Percentiles rank a stretch among this genome's conserved stretches.
Evolutionary conservation across 2,113 vertebrate genomes (phyloP).

Genomic region (Microcebus tavaratra): DNA sequence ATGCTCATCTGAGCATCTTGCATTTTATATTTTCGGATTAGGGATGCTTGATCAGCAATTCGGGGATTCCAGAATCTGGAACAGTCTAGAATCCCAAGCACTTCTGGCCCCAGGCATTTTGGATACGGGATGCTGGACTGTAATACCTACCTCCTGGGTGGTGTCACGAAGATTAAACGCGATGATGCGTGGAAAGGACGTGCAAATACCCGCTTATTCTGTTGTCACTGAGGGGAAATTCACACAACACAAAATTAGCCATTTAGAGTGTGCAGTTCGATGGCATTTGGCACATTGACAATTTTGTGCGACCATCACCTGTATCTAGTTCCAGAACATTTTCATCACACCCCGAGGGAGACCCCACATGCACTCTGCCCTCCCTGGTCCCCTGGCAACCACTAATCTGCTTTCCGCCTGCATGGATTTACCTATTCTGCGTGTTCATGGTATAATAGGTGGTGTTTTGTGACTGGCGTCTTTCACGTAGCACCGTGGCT

Average conservation of each 20-base stretch:
- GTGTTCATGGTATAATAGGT: accelerated
- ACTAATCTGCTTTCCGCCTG: background rate
- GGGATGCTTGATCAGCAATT: background rate
- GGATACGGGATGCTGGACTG: background rate
- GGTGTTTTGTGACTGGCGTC: accelerated
- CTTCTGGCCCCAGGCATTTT: background rate
- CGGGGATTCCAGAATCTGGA: background rate
- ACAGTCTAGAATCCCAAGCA: background rate
- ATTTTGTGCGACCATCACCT: no score
- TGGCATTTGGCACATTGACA: accelerated
- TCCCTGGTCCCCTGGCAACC: accelerated
- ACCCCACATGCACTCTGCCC: no score
- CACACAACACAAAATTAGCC: background rate
- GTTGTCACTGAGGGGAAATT: background rate
- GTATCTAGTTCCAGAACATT: background rate
- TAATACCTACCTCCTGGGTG: background rate
- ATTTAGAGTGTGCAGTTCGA: background rate
- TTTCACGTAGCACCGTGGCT: accelerated
- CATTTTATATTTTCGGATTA: background rate
- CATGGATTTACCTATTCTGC: background rate
- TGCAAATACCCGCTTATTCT: no score
- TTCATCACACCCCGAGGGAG: background rate
- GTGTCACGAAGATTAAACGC: background rate
- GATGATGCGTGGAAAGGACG: no score
- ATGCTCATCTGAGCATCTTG: background rate